Percentiles rank a stretch among this genome's conserved stretches.
Evolutionary conservation across 2,797 vertebrate species (phyloP).

Genomic region (Simalia tracyae): DNA sequence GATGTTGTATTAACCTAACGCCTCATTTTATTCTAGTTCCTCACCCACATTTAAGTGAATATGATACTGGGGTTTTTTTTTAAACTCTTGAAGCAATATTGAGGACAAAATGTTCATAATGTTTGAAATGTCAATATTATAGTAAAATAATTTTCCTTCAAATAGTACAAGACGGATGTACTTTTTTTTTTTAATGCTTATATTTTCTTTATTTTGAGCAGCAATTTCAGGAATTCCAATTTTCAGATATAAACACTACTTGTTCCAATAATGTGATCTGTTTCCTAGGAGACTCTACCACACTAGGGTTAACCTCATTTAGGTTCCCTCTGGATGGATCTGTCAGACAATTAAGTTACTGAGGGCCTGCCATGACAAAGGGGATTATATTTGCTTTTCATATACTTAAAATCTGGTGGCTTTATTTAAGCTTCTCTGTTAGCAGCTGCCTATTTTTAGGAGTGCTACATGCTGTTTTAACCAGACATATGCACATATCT

Average conservation of each 20-base stretch:
- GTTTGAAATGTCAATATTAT: conserved; percentile 23
- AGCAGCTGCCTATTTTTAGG: conserved; percentile 49
- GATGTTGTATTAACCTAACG: neutral
- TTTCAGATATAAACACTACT: conserved; percentile 58
- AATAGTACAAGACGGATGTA: conserved; percentile 40
- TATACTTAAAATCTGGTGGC: conserved; percentile 55
- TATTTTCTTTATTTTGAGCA: conserved; percentile 64
- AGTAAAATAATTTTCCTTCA: conserved; percentile 19
- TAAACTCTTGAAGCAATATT: neutral
- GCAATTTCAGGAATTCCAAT: conserved; percentile 56
- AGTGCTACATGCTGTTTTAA: conserved; percentile 42
- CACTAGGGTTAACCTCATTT: conserved; percentile 59
- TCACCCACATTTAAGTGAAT: neutral
- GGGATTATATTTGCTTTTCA: conserved; percentile 57
- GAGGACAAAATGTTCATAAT: neutral
- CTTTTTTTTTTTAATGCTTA: conserved; percentile 33
- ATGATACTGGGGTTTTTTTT: neutral
- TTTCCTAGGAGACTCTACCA: conserved; percentile 62
- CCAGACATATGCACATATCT: conserved; percentile 20
- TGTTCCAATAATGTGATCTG: conserved; percentile 56
- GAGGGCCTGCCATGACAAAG: conserved; percentile 54
- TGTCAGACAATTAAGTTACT: conserved; percentile 56
- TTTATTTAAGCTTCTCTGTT: conserved; percentile 60
- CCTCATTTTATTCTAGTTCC: neutral
- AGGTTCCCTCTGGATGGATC: conserved; percentile 59